Base-by-base conservation (phyloP, 2,888 invertebrate genomes). In the Cylindroiulus punctatus region DNA sequence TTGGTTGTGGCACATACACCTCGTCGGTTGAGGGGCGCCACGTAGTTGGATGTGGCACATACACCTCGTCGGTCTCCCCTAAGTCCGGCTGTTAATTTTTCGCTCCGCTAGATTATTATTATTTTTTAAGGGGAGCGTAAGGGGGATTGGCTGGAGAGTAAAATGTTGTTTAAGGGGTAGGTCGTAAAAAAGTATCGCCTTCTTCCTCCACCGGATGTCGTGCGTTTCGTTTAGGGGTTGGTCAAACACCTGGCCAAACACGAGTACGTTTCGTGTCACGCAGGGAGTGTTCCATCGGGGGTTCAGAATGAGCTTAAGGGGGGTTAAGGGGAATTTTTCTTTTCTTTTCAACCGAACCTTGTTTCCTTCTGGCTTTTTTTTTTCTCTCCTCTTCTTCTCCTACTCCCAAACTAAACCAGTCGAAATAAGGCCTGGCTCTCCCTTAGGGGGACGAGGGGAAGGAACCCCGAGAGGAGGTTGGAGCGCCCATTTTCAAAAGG, bases 161-260 rank as follows among this genome's bases (percentile, higher is more conserved):
- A 44, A 44, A 44, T 44, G 44, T 44, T 44, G 44, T 44, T 44
- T 44, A 44, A 44, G 44, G 44, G n/a, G 44, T 44, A 44, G 44
- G 44, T 44, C 14, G 44, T 44, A 44, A 44, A 44, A 44, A 44
- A 44, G 44, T n/a, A n/a, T n/a, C n/a, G n/a, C n/a, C n/a, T n/a
- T n/a, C n/a, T n/a, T n/a, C 47, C 47, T 47, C 47, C 57, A 57
- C 57, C 57, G 57, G 57, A 57, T 57, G 57, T 57, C 57, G 57
- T 57, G 57, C 57, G 57, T 57, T 57, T 12, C 52, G 52, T 52
- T 52, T 42, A 10, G 57, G 22, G 57, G n/a, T 57, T 57, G 57
- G 57, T 57, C 57, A 57, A 57, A 57, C 57, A 57, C 57, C 57
- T 57, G 57, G 57, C 57, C 57, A 57, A 57, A 57, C 57, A 57